Evolutionary conservation across 2,113 vertebrate species (phyloP).

Genomic region (Tringa solitaria): DNA sequence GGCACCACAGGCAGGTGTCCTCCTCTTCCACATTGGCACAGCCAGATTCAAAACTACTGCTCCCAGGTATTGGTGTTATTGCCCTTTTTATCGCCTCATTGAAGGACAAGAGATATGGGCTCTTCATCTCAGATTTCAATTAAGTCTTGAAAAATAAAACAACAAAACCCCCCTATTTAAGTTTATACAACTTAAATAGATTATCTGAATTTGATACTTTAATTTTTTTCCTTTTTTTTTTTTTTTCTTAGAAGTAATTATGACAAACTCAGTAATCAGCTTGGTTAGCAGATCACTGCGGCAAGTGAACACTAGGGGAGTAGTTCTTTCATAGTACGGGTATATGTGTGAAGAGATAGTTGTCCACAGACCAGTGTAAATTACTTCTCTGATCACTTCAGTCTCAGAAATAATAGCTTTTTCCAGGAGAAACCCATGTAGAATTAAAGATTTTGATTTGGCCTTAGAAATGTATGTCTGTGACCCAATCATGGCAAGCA

Average conservation of each 20-base stretch:
- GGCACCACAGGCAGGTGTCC: background rate
- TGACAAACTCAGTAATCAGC: background rate
- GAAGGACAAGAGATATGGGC: background rate
- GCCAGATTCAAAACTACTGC: background rate
- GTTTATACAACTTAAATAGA: background rate
- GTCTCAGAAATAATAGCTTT: background rate
- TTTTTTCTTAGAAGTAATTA: background rate
- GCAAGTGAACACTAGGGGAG: background rate
- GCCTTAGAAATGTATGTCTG: background rate
- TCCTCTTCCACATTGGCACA: background rate
- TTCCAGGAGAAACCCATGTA: background rate
- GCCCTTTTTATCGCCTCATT: background rate
- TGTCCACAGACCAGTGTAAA: background rate
- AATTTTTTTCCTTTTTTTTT: too few species aligned
- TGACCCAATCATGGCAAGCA: background rate
- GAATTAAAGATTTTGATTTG: background rate
- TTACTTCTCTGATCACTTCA: background rate
- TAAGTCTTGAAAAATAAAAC: background rate
- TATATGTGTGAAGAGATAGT: background rate
- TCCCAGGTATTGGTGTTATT: background rate
- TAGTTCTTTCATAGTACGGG: background rate
- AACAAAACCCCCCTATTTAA: background rate
- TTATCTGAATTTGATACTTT: background rate
- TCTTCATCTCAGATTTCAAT: background rate
- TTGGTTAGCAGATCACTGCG: fast-evolving